Evolutionary conservation across 64 coral and sea anemone genomes (phyloP).

Genomic region (Dendronephthya gigantea): DNA sequence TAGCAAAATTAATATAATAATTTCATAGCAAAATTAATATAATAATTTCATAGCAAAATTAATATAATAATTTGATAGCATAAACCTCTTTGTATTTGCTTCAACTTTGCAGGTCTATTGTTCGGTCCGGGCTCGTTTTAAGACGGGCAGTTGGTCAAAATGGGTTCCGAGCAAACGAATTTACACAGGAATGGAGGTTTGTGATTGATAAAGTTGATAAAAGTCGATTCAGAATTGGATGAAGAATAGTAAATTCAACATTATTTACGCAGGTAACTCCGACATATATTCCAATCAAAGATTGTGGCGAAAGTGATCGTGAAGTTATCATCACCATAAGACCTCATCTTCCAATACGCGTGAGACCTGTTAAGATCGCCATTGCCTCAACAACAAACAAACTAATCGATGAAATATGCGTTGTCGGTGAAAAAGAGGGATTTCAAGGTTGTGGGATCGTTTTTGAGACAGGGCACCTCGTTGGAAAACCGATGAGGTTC

Average conservation of each 20-base stretch:
- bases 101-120: background rate
- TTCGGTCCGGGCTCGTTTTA: background rate
- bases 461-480: background rate
- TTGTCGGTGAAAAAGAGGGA: background rate
- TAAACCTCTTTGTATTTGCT: background rate
- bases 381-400: background rate
- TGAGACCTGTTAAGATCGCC: background rate
- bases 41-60: background rate
- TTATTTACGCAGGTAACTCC: background rate
- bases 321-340: background rate
- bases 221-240: too few relatives aligned
- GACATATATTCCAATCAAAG: background rate
- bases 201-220: too few relatives aligned
- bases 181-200: background rate
- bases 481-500: background rate
- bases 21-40: background rate
- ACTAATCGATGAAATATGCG: background rate
- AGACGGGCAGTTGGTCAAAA: background rate
- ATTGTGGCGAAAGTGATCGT: background rate
- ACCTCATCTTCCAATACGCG: background rate
- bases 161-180: background rate
- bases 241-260: background rate
- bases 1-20: background rate
- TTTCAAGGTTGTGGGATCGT: background rate
- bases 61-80: background rate